Evolutionary conservation across 2,888 invertebrate genomes (phyloP).

Genomic region (Andrena praecox): DNA sequence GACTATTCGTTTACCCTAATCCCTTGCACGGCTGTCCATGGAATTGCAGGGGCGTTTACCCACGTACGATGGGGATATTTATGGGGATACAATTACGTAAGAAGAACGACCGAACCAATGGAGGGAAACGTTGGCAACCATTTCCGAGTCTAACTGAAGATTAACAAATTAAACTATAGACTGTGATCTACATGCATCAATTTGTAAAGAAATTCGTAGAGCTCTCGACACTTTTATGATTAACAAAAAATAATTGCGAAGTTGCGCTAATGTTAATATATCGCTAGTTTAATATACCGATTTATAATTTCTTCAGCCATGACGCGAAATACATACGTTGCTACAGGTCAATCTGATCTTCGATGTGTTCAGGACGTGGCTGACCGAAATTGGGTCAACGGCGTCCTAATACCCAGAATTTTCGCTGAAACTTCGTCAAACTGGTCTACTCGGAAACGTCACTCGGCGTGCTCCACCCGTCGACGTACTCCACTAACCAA

Average conservation of each 20-base stretch:
- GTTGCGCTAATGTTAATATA: too few relatives aligned
- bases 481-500: constrained; percentile 27
- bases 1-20: constrained; percentile 49
- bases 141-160: background rate
- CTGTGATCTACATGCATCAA: too few relatives aligned
- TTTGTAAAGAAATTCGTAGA: too few relatives aligned
- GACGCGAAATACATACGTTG: constrained; percentile 1
- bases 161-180: background rate
- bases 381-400: constrained; percentile 50
- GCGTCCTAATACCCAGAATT: constrained; percentile 35
- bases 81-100: constrained; percentile 24
- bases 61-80: constrained; percentile 13
- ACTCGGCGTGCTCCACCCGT: constrained; percentile 12
- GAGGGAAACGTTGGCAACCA: background rate
- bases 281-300: too few relatives aligned
- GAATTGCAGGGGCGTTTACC: constrained; percentile 1
- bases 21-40: constrained; percentile 38
- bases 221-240: too few relatives aligned
- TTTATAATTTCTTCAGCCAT: background rate
- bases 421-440: constrained; percentile 49
- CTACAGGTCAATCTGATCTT: constrained; percentile 23
- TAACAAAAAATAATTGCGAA: too few relatives aligned
- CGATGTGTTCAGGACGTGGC: constrained; percentile 33
- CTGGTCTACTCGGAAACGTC: constrained; percentile 39
- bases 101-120: background rate